Evolutionary conservation across 2,113 vertebrate genomes (phyloP), one percentile per base, ranked within the genome.

Genomic region (Cercopithecus mona): DNA sequence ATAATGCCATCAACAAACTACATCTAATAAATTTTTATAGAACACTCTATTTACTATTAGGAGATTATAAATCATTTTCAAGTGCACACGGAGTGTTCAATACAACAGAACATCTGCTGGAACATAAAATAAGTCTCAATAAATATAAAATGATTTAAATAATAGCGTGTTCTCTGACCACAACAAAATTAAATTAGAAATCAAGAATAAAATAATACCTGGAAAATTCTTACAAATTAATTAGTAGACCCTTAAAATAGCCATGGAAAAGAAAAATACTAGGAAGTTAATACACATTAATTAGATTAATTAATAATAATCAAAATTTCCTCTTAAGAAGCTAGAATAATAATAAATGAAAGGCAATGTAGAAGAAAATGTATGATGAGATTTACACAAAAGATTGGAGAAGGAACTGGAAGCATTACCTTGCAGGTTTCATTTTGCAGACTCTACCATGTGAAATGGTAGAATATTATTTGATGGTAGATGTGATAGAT

Each of bases 91-190:
- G 38, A 91, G 76, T 22, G 35, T 82, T 81, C 57, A 68, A 38
- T 68, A 61, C 87, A 50, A 45, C n/a, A 66, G 79, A 70, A 35
- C 25, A 82, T 52, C n/a, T 68, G 6, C 38, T 82, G 35, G 35
- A 38, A 80, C 20, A 81, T 66, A 97, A 94, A 96, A 95, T 85
- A 55, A 79, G 2, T 64, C n/a, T 64, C 72, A 90, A 32, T 90
- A 90, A 81, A 86, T 68, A 90, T 68, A 76, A 97, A 90, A 45
- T 88, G 25, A 88, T 38, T 66, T 23, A 82, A 87, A 52, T 82
- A 12, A 73, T 59, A 57, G 16, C 66, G 80, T 50, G 25, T 81
- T 80, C 13, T 95, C 35, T 68, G 57, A 43, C 27, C n/a, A 68
- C 12, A 81, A 68, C 17, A 93, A 50, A 94, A 52, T 87, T 83